These are phyloP conservation scores for Sabatieria punctata DNA, from an alignment of 2,888 invertebrate species.

Conservation along the genomic window DNA sequence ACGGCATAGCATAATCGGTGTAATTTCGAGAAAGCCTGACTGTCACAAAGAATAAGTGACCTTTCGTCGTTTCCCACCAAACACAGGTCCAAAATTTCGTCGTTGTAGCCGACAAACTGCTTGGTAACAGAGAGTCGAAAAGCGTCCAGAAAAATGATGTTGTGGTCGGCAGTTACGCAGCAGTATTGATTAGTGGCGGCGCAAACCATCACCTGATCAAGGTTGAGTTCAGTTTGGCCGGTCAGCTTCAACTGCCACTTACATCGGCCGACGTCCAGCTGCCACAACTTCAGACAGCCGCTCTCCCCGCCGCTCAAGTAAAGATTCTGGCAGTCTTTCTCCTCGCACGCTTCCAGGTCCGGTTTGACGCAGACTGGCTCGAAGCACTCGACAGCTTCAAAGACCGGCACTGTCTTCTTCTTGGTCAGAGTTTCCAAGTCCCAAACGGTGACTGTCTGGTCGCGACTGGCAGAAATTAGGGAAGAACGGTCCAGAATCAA, in stretches of 20 bases:
- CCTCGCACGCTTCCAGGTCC: too few relatives aligned
- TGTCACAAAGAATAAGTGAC: too few relatives aligned
- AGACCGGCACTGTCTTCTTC: constrained; percentile 16
- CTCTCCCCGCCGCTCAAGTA: constrained; percentile 21
- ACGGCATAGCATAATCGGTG: too few relatives aligned
- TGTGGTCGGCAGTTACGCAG: constrained; percentile 17
- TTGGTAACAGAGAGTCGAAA: constrained; percentile 12
- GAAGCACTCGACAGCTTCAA: constrained; percentile 14
- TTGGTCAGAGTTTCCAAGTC: constrained; percentile 17
- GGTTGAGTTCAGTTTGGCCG: constrained; percentile 8
- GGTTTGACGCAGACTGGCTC: constrained; percentile 13
- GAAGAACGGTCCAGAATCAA: not conserved
- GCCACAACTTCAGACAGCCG: constrained; percentile 21
- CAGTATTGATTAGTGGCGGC: constrained; percentile 14
- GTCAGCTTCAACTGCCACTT: constrained; percentile 4
- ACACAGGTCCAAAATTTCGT: constrained; percentile 72
- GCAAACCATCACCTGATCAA: constrained; percentile 9
- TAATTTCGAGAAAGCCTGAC: too few relatives aligned
- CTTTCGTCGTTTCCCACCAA: constrained; percentile 51
- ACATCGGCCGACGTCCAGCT: constrained; percentile 5
- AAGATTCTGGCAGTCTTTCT: too few relatives aligned
- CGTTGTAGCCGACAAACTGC: constrained; percentile 76
- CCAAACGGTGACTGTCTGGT: constrained; percentile 20
- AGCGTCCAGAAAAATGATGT: constrained; percentile 18
- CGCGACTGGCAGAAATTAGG: constrained; percentile 20